Percentiles rank a stretch among this genome's conserved stretches.
Evolutionary conservation across 1,140 invertebrate genomes (phyloP).

Genomic region (Dufourea novaeangliae): DNA sequence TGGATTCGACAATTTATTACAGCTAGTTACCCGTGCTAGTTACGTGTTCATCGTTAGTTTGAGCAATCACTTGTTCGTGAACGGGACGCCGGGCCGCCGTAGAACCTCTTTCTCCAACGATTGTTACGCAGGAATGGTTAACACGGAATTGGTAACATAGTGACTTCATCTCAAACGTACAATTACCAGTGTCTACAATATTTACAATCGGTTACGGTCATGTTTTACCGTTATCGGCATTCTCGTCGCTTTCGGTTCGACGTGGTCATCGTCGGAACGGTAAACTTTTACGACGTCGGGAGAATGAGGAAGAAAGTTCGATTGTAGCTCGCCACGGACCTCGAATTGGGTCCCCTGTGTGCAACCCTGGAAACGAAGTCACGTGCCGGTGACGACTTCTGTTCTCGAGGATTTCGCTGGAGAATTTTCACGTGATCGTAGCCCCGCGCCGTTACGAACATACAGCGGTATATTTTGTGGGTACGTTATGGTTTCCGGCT

Average conservation of each 20-base stretch:
- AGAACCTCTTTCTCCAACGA: too few species aligned
- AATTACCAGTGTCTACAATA: background rate
- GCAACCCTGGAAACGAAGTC: conserved; percentile 33
- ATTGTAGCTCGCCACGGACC: conserved; percentile 19
- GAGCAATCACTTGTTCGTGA: background rate
- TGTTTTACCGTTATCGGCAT: conserved; percentile 7
- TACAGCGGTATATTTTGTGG: background rate
- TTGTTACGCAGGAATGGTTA: too few species aligned
- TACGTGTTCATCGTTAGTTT: conserved; percentile 20
- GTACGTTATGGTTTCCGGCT: background rate
- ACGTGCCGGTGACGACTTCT: conserved; percentile 22
- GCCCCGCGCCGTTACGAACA: background rate
- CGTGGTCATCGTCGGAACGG: background rate
- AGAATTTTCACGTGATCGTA: conserved; percentile 38
- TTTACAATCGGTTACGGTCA: background rate
- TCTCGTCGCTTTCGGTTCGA: background rate
- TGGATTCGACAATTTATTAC: conserved; percentile 53
- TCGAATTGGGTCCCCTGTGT: conserved; percentile 40
- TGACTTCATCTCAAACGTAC: too few species aligned
- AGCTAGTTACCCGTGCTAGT: background rate
- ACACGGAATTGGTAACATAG: too few species aligned
- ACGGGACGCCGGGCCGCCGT: too few species aligned
- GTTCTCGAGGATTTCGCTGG: conserved; percentile 29
- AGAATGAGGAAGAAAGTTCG: conserved; percentile 23
- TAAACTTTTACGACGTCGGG: conserved; percentile 29